These are phyloP conservation scores for Gandaritis pyraliata DNA, from an alignment of 2,888 invertebrate genomes.

Conservation along the genomic window DNA sequence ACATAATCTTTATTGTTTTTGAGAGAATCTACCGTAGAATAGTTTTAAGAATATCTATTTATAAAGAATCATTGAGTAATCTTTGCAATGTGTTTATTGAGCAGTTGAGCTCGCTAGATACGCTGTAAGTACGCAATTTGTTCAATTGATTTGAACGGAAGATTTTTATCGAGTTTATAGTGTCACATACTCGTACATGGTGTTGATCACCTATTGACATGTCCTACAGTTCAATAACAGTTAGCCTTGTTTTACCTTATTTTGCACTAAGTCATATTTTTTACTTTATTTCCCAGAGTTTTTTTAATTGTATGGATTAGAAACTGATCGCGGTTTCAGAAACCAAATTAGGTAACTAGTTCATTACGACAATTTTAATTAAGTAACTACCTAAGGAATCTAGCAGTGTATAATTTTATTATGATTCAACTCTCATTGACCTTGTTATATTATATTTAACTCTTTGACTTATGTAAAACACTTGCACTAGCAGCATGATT, in stretches of 20 bases:
- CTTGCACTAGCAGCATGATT: conserved; percentile 14
- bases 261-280: neutral
- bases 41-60: conserved; percentile 31
- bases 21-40: conserved; percentile 25
- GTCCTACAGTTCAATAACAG: neutral
- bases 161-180: conserved; percentile 19
- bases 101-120: conserved; percentile 23
- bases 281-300: too few species aligned
- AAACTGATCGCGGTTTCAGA: too few species aligned
- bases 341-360: too few species aligned
- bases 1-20: conserved; percentile 35
- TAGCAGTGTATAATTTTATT: neutral
- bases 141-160: conserved; percentile 36
- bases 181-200: neutral
- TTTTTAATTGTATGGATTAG: too few species aligned
- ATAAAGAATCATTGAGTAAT: conserved; percentile 34
- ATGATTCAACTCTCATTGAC: neutral
- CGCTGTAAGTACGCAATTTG: conserved; percentile 28
- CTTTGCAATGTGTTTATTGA: conserved; percentile 30
- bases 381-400: too few species aligned
- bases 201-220: neutral
- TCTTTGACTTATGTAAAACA: conserved; percentile 11
- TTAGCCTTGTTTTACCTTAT: neutral
- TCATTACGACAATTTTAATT: too few species aligned
- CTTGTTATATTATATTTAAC: neutral